Conservation (phyloP, 2,113 vertebrate species). For the Neotoma lepida region DNA sequence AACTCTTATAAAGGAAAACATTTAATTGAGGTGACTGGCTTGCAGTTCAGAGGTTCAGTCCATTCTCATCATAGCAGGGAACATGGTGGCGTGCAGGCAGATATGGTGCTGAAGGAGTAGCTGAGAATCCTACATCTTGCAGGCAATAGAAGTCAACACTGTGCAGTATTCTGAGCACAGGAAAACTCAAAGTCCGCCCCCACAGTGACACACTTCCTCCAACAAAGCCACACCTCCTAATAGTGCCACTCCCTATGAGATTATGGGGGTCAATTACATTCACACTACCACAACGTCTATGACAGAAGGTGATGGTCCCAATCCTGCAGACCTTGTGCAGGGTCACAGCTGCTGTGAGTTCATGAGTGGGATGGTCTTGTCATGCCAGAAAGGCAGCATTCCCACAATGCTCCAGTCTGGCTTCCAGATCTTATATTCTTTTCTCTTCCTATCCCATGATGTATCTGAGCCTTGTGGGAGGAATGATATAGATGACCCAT, state of each 20-base stretch:
- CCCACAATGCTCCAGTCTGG: not conserved
- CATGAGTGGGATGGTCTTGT: not conserved
- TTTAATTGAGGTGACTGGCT: not conserved
- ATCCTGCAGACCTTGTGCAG: not conserved
- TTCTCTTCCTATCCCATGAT: not conserved
- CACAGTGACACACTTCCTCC: not conserved
- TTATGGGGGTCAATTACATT: too few relatives aligned
- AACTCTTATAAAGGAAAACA: not conserved
- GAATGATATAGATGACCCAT: not conserved
- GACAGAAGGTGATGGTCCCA: not conserved
- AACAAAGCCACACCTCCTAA: not conserved
- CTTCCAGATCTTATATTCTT: not conserved
- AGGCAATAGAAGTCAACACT: not conserved
- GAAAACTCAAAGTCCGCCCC: not conserved
- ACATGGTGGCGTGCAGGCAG: not conserved
- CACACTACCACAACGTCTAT: not conserved
- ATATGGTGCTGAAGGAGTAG: not conserved
- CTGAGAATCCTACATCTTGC: too few relatives aligned
- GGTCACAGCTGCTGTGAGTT: not conserved
- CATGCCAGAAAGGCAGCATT: not conserved
- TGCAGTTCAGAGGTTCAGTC: not conserved
- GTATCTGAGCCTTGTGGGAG: not conserved
- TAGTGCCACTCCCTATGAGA: not conserved
- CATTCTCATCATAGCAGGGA: not conserved
- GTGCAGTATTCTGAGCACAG: not conserved